Evolutionary conservation across 2,888 invertebrate species (phyloP).

Genomic region (Tortrix viridana): DNA sequence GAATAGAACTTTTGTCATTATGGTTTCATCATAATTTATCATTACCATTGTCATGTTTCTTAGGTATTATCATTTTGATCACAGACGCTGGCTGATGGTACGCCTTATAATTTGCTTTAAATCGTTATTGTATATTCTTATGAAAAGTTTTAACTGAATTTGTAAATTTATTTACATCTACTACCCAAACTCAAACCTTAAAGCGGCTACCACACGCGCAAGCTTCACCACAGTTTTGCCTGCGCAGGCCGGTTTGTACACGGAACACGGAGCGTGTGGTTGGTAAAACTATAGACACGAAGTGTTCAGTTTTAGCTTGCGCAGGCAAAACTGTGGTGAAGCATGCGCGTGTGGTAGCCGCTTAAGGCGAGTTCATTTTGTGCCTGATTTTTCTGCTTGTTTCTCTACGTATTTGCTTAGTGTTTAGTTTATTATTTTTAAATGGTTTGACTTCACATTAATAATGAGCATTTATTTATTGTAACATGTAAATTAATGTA

Average conservation of each 20-base stretch:
- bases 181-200: no score
- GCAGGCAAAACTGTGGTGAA: no score
- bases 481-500: constrained; percentile 72
- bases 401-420: constrained; percentile 46
- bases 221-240: no score
- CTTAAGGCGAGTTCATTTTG: constrained; percentile 1
- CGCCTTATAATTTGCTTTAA: constrained; percentile 24
- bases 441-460: constrained; percentile 62
- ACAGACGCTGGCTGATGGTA: constrained; percentile 5
- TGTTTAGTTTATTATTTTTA: constrained; percentile 61
- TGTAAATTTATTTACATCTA: background rate
- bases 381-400: constrained; percentile 36
- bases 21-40: background rate
- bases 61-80: constrained; percentile 8
- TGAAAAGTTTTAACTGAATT: constrained; percentile 4
- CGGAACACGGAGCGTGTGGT: no score
- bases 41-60: background rate
- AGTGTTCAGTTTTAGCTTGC: no score
- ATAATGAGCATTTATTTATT: constrained; percentile 81
- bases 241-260: no score
- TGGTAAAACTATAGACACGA: no score
- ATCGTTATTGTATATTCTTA: constrained; percentile 3
- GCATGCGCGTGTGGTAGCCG: no score
- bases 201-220: no score
- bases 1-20: constrained; percentile 10